Evolutionary conservation across 2,888 invertebrate species (phyloP).

Genomic region (Noctua comes): DNA sequence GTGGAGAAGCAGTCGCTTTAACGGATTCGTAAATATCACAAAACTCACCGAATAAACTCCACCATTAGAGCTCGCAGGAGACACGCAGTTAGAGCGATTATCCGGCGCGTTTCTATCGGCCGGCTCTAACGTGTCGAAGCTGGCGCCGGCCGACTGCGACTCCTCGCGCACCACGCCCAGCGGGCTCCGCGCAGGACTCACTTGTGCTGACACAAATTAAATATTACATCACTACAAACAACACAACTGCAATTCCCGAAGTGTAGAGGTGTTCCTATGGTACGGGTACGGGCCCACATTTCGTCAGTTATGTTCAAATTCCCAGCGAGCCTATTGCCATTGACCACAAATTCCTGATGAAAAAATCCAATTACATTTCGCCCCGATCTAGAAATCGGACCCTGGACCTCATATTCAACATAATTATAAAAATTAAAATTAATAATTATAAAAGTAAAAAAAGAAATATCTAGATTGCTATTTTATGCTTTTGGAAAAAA

Average conservation of each 20-base stretch:
- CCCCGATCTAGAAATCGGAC: background rate
- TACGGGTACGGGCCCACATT: background rate
- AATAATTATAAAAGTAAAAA: no score
- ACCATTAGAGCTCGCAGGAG: conserved; percentile 97
- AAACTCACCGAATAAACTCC: conserved; percentile 95
- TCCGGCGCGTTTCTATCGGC: conserved; percentile 84
- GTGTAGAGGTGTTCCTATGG: background rate
- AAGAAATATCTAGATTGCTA: background rate
- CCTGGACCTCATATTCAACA: background rate
- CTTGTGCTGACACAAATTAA: conserved; percentile 80
- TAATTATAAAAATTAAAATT: no score
- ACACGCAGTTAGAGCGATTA: conserved; percentile 93
- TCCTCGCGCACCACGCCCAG: conserved; percentile 92
- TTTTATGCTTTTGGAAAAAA: background rate
- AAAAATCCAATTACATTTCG: background rate
- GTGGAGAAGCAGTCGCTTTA: no score
- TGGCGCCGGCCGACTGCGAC: conserved; percentile 86
- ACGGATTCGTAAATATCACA: background rate
- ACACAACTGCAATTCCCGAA: background rate
- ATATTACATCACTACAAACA: conserved; percentile 6
- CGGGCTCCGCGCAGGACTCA: conserved; percentile 86
- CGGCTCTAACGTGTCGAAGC: conserved; percentile 87
- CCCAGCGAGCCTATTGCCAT: background rate
- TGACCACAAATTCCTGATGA: background rate
- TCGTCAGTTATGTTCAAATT: background rate